phyloP scores from a whole-genome alignment of 2,888 invertebrate genomes.

The Lasioglossum villosulum region DNA sequence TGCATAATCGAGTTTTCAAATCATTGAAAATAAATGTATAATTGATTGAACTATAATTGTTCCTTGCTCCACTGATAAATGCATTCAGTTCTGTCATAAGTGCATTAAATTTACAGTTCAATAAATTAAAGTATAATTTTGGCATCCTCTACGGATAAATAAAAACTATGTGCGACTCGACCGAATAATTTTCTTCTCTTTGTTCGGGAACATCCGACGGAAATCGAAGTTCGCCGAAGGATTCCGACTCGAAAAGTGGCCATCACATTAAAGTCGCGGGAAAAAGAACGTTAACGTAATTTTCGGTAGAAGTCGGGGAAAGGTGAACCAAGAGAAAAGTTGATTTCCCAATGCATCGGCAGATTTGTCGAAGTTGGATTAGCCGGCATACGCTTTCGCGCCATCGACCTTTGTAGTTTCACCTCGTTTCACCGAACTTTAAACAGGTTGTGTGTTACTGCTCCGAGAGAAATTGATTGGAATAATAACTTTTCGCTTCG shows the following conservation, averaged over 20 bases:
- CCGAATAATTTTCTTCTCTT: not conserved
- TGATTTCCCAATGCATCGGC: conserved; percentile 21
- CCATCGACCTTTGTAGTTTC: conserved; percentile 58
- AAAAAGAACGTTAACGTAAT: not conserved
- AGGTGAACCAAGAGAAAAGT: not conserved
- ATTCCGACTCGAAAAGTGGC: not conserved
- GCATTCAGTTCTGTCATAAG: too few species aligned
- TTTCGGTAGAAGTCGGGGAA: conserved; percentile 14
- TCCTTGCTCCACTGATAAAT: too few species aligned
- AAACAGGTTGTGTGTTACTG: conserved; percentile 63
- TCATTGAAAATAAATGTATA: too few species aligned
- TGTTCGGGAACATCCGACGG: not conserved
- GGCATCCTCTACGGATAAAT: too few species aligned
- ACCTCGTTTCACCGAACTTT: conserved; percentile 63
- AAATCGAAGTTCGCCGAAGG: not conserved
- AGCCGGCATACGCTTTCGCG: conserved; percentile 33
- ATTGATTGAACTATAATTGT: too few species aligned
- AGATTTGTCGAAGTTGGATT: conserved; percentile 52
- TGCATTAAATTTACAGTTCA: too few species aligned
- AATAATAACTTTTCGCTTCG: conserved; percentile 66
- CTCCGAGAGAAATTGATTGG: conserved; percentile 66
- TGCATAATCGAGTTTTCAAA: too few species aligned
- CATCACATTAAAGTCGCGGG: not conserved
- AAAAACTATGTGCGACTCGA: not conserved
- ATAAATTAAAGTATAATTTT: too few species aligned